Percentiles rank a stretch among this genome's conserved stretches.
These are phyloP conservation scores for Falco novaeseelandiae DNA, from an alignment of 2,797 vertebrate species.

Conservation along the genomic window DNA sequence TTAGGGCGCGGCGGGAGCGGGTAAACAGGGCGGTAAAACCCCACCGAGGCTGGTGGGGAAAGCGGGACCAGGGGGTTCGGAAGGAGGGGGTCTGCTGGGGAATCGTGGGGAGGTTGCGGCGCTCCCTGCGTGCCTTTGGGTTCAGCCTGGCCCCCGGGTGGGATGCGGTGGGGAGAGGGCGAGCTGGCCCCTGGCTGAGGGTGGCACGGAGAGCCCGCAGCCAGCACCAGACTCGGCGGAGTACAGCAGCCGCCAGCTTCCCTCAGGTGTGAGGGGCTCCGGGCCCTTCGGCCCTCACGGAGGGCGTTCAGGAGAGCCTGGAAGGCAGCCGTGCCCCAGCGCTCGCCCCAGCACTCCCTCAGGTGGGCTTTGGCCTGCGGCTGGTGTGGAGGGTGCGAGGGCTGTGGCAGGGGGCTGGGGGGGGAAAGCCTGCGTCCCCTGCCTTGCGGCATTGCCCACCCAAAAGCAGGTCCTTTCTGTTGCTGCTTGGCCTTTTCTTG, in stretches of 20 bases:
- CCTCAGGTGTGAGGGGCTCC: rapidly evolving
- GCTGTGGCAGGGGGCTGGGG: rapidly evolving
- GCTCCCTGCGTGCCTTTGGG: background rate
- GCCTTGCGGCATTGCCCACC: rapidly evolving
- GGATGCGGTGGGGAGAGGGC: background rate
- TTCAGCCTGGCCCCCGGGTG: rapidly evolving
- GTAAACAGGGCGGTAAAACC: too few species aligned
- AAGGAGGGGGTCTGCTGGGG: background rate
- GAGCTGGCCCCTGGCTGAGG: background rate
- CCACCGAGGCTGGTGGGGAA: background rate
- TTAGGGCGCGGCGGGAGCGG: background rate
- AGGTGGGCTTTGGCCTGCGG: background rate
- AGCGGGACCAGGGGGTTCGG: rapidly evolving
- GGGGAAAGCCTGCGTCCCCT: rapidly evolving
- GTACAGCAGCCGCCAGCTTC: rapidly evolving
- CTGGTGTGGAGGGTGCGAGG: rapidly evolving
- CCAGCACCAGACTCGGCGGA: rapidly evolving
- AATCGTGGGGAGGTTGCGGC: background rate
- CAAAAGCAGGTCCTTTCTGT: background rate
- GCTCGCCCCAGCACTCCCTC: background rate
- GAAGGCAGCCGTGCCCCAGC: background rate
- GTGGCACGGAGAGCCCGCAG: background rate
- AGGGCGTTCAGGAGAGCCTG: rapidly evolving
- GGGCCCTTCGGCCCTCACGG: too few species aligned
- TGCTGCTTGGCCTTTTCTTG: background rate